These are phyloP conservation scores for Dendrolimus kikuchii DNA, from an alignment of 1,140 invertebrate species.

Conservation along the genomic window DNA sequence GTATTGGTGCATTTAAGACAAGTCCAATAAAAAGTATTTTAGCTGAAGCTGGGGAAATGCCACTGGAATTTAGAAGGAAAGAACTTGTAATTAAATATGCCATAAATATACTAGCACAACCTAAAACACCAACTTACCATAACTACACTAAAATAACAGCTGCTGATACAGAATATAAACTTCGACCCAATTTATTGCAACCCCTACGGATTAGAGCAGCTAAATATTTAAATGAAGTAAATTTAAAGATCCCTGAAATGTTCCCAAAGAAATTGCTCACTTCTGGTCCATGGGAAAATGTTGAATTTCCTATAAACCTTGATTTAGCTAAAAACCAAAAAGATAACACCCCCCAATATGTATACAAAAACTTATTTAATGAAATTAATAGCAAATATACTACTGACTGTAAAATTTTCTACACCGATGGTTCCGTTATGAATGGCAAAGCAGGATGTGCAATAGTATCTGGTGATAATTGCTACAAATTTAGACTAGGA, in stretches of 20 bases:
- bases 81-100: constrained; percentile 7
- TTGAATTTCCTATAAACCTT: constrained; percentile 1
- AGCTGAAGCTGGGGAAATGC: constrained; percentile 13
- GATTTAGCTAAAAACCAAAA: constrained; percentile 6
- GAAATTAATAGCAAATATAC: constrained; percentile 11
- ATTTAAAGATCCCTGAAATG: neutral
- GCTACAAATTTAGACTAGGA: constrained; percentile 5
- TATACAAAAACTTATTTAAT: constrained; percentile 11
- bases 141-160: constrained; percentile 2
- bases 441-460: constrained; percentile 12
- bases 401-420: constrained; percentile 9
- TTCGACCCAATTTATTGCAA: neutral
- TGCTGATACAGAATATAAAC: constrained; percentile 1
- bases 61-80: constrained; percentile 17
- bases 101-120: no score
- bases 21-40: constrained; percentile 14
- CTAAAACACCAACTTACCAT: constrained; percentile 8
- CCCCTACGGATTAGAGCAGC: constrained; percentile 3
- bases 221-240: constrained; percentile 5
- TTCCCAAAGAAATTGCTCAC: constrained; percentile 3
- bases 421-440: constrained; percentile 16
- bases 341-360: constrained; percentile 1
- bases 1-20: constrained; percentile 6
- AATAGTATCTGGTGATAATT: constrained; percentile 7
- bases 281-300: constrained; percentile 2